These are phyloP conservation scores for Forpus xanthops DNA, from an alignment of 2,797 vertebrate species.

Conservation along the genomic window DNA sequence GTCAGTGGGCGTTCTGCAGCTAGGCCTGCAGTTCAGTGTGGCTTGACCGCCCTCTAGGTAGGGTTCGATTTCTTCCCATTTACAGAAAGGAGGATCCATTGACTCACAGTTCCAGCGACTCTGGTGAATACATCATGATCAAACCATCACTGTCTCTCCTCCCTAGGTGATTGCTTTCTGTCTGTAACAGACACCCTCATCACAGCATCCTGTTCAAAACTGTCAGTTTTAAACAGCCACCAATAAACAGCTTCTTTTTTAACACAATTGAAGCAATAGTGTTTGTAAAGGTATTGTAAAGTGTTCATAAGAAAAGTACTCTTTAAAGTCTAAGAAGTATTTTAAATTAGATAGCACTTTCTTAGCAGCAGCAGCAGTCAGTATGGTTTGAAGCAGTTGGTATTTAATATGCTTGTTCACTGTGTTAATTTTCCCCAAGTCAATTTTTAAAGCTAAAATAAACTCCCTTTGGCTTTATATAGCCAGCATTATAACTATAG, in stretches of 20 bases:
- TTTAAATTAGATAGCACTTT: background rate
- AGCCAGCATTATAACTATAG: background rate
- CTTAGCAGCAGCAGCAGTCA: background rate
- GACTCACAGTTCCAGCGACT: background rate
- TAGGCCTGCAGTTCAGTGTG: background rate
- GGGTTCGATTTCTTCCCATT: background rate
- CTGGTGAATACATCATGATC: background rate
- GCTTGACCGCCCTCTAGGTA: background rate
- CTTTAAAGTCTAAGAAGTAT: background rate
- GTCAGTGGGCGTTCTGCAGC: background rate
- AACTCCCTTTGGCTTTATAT: constrained; percentile 6
- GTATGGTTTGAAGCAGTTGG: background rate
- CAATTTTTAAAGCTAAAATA: constrained; percentile 32
- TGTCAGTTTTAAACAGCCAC: background rate
- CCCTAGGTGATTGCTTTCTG: background rate
- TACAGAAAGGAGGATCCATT: background rate
- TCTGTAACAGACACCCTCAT: background rate
- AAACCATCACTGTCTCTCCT: background rate
- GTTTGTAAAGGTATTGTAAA: background rate
- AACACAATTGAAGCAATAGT: background rate
- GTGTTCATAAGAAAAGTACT: background rate
- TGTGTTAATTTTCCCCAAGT: constrained; percentile 22
- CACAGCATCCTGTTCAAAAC: background rate
- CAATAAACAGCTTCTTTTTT: background rate
- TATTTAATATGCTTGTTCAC: background rate